Evolutionary conservation across 2,888 invertebrate genomes (phyloP), one percentile per base, ranked within the genome.

Genomic region (Diaphora mendica): DNA sequence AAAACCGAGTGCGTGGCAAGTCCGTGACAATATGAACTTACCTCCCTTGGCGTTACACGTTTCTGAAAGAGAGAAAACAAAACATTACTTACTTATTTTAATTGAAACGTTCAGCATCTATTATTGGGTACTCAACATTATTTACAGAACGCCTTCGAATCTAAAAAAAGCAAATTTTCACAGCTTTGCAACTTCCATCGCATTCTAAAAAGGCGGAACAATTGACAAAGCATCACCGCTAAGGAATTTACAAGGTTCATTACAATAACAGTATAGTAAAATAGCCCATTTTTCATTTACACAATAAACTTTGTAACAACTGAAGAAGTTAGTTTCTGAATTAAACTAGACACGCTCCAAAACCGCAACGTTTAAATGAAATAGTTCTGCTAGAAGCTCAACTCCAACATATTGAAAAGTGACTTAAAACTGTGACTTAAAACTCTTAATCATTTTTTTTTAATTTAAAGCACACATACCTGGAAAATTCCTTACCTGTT

Each of bases 401-500:
- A 48, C 48, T 48, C 20, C 17, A 48, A 20, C 17, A 51, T 23
- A 8, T 20, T 5, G 1, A 51, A 51, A 23, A 23, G 0, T 48
- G 5, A 48, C 20, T 4, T 17, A 17, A 44, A 44, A 17, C 44
- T 13, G 17, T 17, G 7, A n/a, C n/a, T n/a, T n/a, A n/a, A n/a
- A 7, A 7, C 17, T 44, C 3, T 17, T 44, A 17, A 44, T 44
- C 1, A 44, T 15, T 0, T 1, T 44, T 44, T 44, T 51, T 51
- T 0, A 51, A 51, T n/a, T 23, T n/a, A 23, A n/a, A n/a, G 20
- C 51, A 51, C 4, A 2, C 23, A 23, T 51, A 51, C 5, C 17
- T 48, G 33, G 20, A n/a, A n/a, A 69, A 26, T 30, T 42, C 11
- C 17, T 39, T 77, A 94, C 95, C 90, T 93, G 87, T 9, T 82